Evolutionary conservation across 1,140 invertebrate species (phyloP), one percentile per base, ranked within the genome.

Genomic region (Spodoptera litura): DNA sequence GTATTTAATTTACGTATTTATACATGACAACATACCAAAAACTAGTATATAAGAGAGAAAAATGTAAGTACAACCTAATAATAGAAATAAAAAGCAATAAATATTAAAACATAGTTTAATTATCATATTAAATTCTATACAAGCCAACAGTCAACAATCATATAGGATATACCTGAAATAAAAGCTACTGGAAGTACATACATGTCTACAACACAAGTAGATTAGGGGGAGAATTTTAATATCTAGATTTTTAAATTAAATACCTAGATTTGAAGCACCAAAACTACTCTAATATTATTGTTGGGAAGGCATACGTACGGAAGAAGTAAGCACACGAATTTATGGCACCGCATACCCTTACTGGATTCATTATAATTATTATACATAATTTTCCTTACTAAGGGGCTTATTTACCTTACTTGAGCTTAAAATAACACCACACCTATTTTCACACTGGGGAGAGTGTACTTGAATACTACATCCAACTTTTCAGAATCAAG

Each of bases 121-220:
- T 44, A 44, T 44, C 8, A 44, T 81, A 77, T 64, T 76, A 55
- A 49, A 53, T 71, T 76, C 78, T 80, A 71, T 76, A 71, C 73
- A 80, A 80, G 78, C 78, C 64, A 80, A 80, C 78, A 76, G 66
- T 70, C 66, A 70, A 70, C 66, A 52, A 52, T 70, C 49, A 52
- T 70, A 70, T 51, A 70, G 66, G 44, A 53, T 25, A 53, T 31
- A 13, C 31, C 10, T 70, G 20, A 52, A 70, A 70, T 70, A 53
- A 27, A 70, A 12, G 20, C 66, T 70, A 70, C 66, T 70, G 66
- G 66, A 70, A 70, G 66, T 70, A 70, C 51, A 53, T 70, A 3
- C 15, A 27, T 70, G 49, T 53, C 25, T 53, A 53, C 66, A 31
- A 70, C 66, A 70, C 20, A 52, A 70, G 10, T n/a, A 38, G 15